Percentiles rank a stretch among this genome's conserved stretches.
Conservation (phyloP, 2,113 vertebrate genomes). For the Actinemys pallida region DNA sequence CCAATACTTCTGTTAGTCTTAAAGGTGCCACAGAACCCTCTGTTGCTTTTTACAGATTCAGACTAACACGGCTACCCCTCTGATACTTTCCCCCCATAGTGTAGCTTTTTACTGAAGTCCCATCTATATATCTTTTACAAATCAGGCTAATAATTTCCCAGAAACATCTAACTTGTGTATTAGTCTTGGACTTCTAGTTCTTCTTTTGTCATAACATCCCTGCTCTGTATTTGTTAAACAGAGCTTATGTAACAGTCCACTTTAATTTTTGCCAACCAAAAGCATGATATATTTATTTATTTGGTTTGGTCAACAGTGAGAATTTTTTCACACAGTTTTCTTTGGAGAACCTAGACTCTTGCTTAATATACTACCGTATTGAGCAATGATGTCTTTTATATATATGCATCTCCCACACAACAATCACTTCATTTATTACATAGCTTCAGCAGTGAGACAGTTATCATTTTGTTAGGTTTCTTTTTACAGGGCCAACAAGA, state of each 20-base stretch:
- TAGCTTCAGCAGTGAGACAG: neutral
- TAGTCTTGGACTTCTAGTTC: neutral
- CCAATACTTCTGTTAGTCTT: too few relatives aligned
- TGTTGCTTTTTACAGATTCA: too few relatives aligned
- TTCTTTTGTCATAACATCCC: neutral
- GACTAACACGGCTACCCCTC: too few relatives aligned
- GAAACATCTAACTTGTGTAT: conserved; percentile 4
- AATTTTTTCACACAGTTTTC: conserved; percentile 6
- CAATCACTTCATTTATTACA: conserved; percentile 18
- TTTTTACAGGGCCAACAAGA: neutral
- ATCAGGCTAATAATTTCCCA: neutral
- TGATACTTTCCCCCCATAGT: neutral
- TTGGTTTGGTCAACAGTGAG: neutral
- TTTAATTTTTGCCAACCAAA: neutral
- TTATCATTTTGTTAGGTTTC: neutral
- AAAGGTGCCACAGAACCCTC: too few relatives aligned
- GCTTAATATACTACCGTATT: conserved; percentile 3
- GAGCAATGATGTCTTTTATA: neutral
- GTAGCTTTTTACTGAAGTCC: conserved; percentile 4
- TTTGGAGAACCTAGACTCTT: neutral
- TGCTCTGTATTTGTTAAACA: neutral
- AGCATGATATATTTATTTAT: neutral
- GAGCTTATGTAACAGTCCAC: neutral
- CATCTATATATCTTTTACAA: neutral
- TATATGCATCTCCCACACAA: neutral